Conservation (phyloP, 2,113 vertebrate genomes). For the Rhegmatorhina hoffmannsi region DNA sequence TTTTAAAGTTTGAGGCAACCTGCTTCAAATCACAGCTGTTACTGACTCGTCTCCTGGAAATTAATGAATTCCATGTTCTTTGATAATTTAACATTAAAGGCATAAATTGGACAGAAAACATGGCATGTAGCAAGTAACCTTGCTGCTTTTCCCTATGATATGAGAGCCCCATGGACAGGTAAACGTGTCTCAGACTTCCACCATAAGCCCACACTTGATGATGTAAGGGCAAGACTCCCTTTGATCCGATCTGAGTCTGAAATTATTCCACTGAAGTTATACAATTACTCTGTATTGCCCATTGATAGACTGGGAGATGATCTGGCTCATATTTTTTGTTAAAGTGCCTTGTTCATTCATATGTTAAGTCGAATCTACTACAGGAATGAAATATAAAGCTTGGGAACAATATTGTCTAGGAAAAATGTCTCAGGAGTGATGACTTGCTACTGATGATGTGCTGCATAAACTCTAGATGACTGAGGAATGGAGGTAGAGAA, state of each 20-base stretch:
- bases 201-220: not conserved
- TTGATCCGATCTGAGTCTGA: not conserved
- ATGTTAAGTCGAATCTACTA: not conserved
- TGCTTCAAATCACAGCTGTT: not conserved
- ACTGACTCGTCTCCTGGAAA: not conserved
- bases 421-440: conserved; percentile 21
- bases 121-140: not conserved
- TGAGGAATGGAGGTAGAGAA: conserved; percentile 62
- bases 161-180: not conserved
- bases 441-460: conserved; percentile 53
- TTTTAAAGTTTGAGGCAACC: not conserved
- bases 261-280: not conserved
- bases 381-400: not conserved
- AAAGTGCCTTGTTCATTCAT: not conserved
- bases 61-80: not conserved
- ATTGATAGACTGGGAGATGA: not conserved
- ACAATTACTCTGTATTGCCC: not conserved
- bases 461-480: conserved; percentile 55
- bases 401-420: conserved; percentile 33
- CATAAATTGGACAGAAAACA: not conserved
- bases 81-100: not conserved
- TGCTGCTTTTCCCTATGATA: not conserved
- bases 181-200: not conserved
- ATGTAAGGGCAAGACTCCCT: not conserved
- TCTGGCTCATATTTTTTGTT: not conserved